Evolutionary conservation across 2,888 invertebrate species (phyloP).

Genomic region (Acanthopleura granulata): DNA sequence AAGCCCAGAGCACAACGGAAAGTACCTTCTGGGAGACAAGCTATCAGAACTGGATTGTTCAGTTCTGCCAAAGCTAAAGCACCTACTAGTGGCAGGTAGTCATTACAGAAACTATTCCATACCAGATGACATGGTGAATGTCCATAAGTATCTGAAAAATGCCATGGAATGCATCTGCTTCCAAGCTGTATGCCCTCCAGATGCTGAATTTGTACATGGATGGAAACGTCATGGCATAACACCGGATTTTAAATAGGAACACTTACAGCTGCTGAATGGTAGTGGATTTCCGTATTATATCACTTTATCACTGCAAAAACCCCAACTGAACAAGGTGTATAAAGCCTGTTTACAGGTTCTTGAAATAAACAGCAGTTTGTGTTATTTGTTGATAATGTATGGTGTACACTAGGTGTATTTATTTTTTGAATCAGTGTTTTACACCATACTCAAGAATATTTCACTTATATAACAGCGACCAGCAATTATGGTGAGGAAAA

Average conservation of each 20-base stretch:
- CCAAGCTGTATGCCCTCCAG: slow-evolving; percentile 35
- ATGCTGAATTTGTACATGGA: slow-evolving; percentile 45
- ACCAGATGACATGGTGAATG: slow-evolving; percentile 33
- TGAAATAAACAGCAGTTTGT: too few relatives aligned
- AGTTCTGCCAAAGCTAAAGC: slow-evolving; percentile 42
- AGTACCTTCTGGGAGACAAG: slow-evolving; percentile 30
- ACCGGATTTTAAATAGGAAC: neutral
- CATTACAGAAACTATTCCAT: slow-evolving; percentile 38
- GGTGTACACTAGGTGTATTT: too few relatives aligned
- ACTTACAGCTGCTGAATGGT: too few relatives aligned
- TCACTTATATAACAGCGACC: too few relatives aligned
- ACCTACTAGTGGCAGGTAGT: slow-evolving; percentile 42
- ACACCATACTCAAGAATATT: too few relatives aligned
- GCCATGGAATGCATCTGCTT: slow-evolving; percentile 34
- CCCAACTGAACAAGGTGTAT: too few relatives aligned
- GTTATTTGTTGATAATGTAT: too few relatives aligned
- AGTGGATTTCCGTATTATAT: too few relatives aligned
- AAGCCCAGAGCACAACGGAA: slow-evolving; percentile 19
- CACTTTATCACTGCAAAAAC: too few relatives aligned
- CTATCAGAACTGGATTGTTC: slow-evolving; percentile 45
- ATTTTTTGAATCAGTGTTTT: too few relatives aligned
- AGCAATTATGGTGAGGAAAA: too few relatives aligned
- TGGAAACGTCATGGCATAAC: slow-evolving; percentile 35
- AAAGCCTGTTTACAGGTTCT: too few relatives aligned
- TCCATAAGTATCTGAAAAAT: slow-evolving; percentile 35